Evolutionary conservation across 2,888 invertebrate genomes (phyloP), one percentile per base, ranked within the genome.

Genomic region (Mayetiola destructor): DNA sequence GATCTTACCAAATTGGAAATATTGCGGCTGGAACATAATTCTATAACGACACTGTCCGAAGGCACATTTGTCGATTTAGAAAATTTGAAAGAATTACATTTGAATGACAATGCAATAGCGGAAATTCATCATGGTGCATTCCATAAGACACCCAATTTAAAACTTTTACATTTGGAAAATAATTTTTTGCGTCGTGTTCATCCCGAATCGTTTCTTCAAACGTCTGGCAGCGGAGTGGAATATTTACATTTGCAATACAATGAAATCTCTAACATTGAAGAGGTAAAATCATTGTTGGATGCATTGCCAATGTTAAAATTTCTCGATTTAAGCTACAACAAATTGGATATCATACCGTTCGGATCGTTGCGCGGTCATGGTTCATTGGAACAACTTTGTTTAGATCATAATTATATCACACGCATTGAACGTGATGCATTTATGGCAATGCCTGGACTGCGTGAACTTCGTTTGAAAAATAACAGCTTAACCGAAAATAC

Each of bases 41-140:
- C 76, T 29, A 82, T 90, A 56, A 81, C 80, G 59, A 78, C 80
- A 61, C 72, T 91, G 35, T 77, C 76, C 35, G 88, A 88, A 72
- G 88, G 83, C 0, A 81, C 86, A 1, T 88, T 89, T 70, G 84
- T 87, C 2, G 87, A 88, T 66, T 75, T 88, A 60, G 80, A 85
- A 0, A 77, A 81, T 65, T 69, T 89, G 12, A 79, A 80, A 59
- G 80, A 79, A 61, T 66, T 89, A 53, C 78, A 80, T 59, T 67
- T 88, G 42, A 80, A 86, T 9, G 78, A 81, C 62, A 89, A 89
- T 67, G 76, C 79, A 48, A 85, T 89, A 48, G 80, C 79, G 16
- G 82, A 87, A 63, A 78, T 90, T 56, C 81, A 83, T 60, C 82
- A 85, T 64, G 88, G 88, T 1, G 85, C 90, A 2, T 88, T 91